Percentiles rank a stretch among this genome's conserved stretches.
Evolutionary conservation across 2,113 vertebrate species (phyloP).

Genomic region (Sturnus vulgaris): DNA sequence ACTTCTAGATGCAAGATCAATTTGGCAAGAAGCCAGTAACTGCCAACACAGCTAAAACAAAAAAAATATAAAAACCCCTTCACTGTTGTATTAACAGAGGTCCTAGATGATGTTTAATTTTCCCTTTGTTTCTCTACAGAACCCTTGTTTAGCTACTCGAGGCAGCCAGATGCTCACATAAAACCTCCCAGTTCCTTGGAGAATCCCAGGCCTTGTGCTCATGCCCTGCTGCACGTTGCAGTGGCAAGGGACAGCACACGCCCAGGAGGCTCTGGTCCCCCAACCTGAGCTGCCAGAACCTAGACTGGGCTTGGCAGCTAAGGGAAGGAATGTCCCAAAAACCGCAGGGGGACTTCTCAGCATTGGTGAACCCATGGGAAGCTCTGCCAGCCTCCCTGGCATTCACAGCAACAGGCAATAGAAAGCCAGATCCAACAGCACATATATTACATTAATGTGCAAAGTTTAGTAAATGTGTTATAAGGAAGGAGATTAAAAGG

Average conservation of each 20-base stretch:
- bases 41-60: background rate
- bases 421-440: background rate
- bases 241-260: rapidly evolving
- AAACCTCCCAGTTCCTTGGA: background rate
- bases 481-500: background rate
- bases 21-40: background rate
- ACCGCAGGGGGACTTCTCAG: background rate
- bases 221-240: rapidly evolving
- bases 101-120: background rate
- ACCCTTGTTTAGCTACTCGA: rapidly evolving
- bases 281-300: background rate
- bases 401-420: background rate
- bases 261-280: background rate
- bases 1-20: background rate
- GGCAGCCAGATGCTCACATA: background rate
- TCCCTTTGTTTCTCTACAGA: background rate
- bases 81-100: background rate
- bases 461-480: background rate
- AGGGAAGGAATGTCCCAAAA: background rate
- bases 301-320: background rate
- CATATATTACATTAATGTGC: background rate
- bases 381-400: background rate
- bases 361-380: background rate
- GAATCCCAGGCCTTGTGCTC: background rate
- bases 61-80: background rate